Percentiles rank a stretch among this genome's conserved stretches.
These are phyloP conservation scores for Eupithecia subfuscata DNA, from an alignment of 2,888 invertebrate species.

Conservation along the genomic window DNA sequence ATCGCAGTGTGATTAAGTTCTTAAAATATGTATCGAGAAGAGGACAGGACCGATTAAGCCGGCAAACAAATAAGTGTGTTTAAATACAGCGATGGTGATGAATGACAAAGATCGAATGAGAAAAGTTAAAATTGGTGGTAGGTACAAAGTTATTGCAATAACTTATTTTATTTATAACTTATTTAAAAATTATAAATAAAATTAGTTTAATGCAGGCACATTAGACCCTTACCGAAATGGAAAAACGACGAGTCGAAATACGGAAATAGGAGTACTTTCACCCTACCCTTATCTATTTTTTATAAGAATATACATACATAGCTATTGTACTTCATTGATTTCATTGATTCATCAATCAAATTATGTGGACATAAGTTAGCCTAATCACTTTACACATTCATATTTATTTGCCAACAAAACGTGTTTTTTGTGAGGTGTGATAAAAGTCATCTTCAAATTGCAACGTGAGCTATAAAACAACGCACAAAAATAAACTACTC, in stretches of 20 bases:
- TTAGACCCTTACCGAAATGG: too few species aligned
- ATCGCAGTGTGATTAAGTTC: background rate
- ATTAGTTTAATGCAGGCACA: too few species aligned
- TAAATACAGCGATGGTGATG: background rate
- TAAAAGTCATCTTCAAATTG: background rate
- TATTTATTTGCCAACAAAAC: background rate
- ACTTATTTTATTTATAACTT: background rate
- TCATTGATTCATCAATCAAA: background rate
- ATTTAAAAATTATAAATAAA: too few species aligned
- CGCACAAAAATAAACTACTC: conserved; percentile 1
- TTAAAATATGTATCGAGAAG: background rate
- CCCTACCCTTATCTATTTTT: too few species aligned
- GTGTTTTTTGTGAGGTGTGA: background rate
- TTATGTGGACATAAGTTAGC: background rate
- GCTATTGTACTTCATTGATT: background rate
- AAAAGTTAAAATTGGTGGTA: background rate
- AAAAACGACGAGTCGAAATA: too few species aligned
- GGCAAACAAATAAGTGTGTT: background rate
- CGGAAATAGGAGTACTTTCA: too few species aligned
- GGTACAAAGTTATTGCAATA: background rate
- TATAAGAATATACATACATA: background rate
- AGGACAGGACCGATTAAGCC: background rate
- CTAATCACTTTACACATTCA: background rate
- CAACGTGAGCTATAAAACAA: background rate
- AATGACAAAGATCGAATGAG: background rate